Base-by-base conservation (phyloP, 2,888 invertebrate species). In the Heliconius ismenius region DNA sequence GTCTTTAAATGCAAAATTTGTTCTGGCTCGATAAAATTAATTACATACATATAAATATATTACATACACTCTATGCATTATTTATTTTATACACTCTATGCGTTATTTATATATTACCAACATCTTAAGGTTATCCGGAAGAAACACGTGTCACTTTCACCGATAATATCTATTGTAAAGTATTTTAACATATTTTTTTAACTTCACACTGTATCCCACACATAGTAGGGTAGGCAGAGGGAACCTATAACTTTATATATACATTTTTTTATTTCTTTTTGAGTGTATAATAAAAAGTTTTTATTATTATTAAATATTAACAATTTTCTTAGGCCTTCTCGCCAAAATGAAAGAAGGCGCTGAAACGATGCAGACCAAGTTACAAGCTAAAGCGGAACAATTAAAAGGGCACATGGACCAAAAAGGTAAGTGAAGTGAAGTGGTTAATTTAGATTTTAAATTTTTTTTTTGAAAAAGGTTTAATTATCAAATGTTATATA, bases 311-410 rank as follows among this genome's bases (percentile, higher is more conserved):
- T 65, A 65, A 15, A n/a, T 36, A 15, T 69, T 15, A 15, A 7
- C 26, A 62, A 62, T 64, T 39, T 62, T 65, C 24, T 0, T 81
- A 94, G 98, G 98, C 89, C 97, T 98, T 86, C 95, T 99, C 84
- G 98, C 98, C 76, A 98, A 98, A 93, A 98, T 99, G 95, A 99
- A 98, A 95, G 99, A 99, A 89, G 98, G 98, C 72, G 99, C 99
- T 0, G 99, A 99, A 91, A 98, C 96, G 82, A 97, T 98, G 84
- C 98, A 98, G 85, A 98, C 98, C 78, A 98, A 98, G 90, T 96
- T 99, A 78, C 98, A 99, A 92, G 98, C 98, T 1, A 98, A 98
- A 89, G 98, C 98, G 21, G 98, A 98, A 85, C 97, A 97, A 86
- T 92, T 97, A 73, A 97, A 97, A 83, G 95, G 96, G 68, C 95